Evolutionary conservation across 37 sponge, comb jelly and placozoan genomes (phyloP).

Genomic region (Theonella swinhoei): DNA sequence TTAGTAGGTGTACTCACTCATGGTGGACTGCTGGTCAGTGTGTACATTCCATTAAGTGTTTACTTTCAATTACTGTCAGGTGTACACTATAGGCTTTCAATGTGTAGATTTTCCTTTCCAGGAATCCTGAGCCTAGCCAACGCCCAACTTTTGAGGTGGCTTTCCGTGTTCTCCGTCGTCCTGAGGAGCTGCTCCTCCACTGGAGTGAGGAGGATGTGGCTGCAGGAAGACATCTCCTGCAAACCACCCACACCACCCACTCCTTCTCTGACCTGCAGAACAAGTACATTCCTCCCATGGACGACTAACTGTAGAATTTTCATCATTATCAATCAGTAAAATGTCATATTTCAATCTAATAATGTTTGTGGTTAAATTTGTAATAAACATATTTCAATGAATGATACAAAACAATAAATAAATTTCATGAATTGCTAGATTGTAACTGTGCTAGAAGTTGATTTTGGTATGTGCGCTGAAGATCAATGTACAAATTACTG

Average conservation of each 20-base stretch:
- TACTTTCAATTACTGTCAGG: background rate
- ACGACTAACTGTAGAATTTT: too few relatives aligned
- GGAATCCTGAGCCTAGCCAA: background rate
- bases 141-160: background rate
- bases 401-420: too few relatives aligned
- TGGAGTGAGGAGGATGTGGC: background rate
- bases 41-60: background rate
- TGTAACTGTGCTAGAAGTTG: background rate
- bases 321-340: too few relatives aligned
- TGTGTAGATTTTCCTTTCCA: background rate
- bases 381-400: too few relatives aligned
- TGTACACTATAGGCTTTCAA: background rate
- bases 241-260: background rate
- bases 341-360: too few relatives aligned
- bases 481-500: constrained; percentile 52
- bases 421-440: background rate
- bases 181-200: constrained; percentile 1
- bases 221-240: background rate
- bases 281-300: background rate
- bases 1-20: too few relatives aligned
- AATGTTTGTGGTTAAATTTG: too few relatives aligned
- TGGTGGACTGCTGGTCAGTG: constrained; percentile 58
- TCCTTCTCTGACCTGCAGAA: background rate
- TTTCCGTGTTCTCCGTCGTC: background rate
- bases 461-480: constrained; percentile 65